These are phyloP conservation scores for Sander lucioperca DNA, from an alignment of 2,113 vertebrate genomes.

Conservation along the genomic window DNA sequence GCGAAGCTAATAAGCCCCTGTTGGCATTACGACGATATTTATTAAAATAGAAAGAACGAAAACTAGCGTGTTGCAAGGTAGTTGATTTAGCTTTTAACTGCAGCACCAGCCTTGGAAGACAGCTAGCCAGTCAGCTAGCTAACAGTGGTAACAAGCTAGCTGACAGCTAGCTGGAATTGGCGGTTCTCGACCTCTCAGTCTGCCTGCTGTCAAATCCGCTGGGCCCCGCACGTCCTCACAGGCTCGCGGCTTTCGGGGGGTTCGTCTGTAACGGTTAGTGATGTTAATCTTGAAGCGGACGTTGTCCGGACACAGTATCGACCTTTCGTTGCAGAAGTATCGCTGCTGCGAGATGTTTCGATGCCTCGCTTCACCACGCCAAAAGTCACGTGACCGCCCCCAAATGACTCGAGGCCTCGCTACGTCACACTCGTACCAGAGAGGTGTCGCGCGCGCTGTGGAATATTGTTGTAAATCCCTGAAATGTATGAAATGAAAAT, in stretches of 20 bases:
- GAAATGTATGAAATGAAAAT: too few species aligned
- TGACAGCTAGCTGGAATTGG: slow-evolving; percentile 71
- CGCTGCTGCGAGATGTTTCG: slow-evolving; percentile 18
- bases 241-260: not conserved
- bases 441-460: not conserved
- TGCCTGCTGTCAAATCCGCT: slow-evolving; percentile 22
- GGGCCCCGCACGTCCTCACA: not conserved
- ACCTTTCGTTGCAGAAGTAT: not conserved
- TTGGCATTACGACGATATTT: not conserved
- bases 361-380: slow-evolving; percentile 41
- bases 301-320: not conserved
- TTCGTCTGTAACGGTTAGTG: too few species aligned
- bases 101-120: not conserved
- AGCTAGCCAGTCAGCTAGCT: slow-evolving; percentile 39
- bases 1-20: fast-evolving
- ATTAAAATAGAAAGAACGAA: not conserved
- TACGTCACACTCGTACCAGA: slow-evolving; percentile 21
- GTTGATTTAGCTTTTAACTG: not conserved
- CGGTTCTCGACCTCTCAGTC: slow-evolving; percentile 59
- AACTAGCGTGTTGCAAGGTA: not conserved
- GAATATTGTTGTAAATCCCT: not conserved
- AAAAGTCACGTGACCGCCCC: slow-evolving; percentile 31
- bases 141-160: slow-evolving; percentile 46
- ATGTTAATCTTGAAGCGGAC: fast-evolving
- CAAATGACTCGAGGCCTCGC: not conserved